A percentile compares a stretch with the other conserved stretches of the same genome.
phyloP scores from a whole-genome alignment of 2,888 invertebrate species.

The Rhodophaea formosa region DNA sequence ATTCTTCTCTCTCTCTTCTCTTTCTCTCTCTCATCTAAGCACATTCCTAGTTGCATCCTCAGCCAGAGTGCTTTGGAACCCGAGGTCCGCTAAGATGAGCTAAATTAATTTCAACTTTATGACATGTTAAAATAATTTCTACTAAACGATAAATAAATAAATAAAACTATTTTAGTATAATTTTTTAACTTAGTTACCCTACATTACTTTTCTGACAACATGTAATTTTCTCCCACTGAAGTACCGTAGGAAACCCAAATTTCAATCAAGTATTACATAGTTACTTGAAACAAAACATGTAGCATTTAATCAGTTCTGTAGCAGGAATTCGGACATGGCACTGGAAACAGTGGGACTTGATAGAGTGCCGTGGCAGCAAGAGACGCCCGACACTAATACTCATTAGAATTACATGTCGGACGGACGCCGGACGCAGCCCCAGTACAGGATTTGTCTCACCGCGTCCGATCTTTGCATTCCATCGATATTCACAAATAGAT shows the following conservation, averaged over 20 bases:
- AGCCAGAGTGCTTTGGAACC: no score
- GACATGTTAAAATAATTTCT: no score
- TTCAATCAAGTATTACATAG: no score
- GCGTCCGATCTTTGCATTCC: slow-evolving; percentile 22
- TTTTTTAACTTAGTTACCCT: no score
- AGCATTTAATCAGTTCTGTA: not conserved
- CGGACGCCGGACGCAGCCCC: slow-evolving; percentile 34
- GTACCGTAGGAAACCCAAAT: not conserved
- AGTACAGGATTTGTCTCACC: slow-evolving; percentile 31
- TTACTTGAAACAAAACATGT: not conserved
- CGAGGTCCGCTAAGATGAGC: no score
- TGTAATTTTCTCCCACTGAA: not conserved
- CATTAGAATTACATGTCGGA: slow-evolving; percentile 80
- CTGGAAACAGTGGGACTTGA: slow-evolving; percentile 44
- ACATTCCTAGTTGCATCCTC: no score
- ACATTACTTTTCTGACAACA: no score
- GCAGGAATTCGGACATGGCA: not conserved
- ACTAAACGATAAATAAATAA: no score
- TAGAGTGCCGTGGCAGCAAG: slow-evolving; percentile 43
- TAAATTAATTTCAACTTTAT: no score
- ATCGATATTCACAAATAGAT: slow-evolving; percentile 14
- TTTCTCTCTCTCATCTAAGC: no score
- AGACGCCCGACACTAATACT: slow-evolving; percentile 75
- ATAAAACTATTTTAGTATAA: no score
- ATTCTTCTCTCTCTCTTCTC: no score